phyloP scores from a whole-genome alignment of 2,797 vertebrate species.

The Hafferia zeledoni region DNA sequence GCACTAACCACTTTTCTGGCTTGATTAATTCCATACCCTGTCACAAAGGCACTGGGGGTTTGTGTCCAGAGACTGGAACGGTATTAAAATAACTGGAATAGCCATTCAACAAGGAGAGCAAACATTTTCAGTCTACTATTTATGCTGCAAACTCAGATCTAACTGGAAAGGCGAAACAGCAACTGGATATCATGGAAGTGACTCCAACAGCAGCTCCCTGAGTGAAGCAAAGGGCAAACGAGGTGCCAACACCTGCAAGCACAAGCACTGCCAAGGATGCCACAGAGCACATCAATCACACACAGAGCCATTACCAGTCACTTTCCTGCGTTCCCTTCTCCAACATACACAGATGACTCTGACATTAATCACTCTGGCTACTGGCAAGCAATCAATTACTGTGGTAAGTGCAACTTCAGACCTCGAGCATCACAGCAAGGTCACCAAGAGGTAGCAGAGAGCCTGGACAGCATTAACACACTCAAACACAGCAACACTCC shows the following conservation, averaged over 20 bases:
- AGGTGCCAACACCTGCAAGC: neutral
- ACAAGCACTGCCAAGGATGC: neutral
- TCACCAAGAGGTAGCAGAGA: constrained; percentile 30
- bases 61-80: neutral
- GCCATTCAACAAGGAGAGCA: neutral
- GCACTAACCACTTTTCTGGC: neutral
- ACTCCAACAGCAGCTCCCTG: neutral
- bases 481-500: neutral
- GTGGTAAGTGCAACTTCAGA: constrained; percentile 27
- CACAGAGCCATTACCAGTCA: neutral
- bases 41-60: neutral
- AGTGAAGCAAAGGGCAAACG: neutral
- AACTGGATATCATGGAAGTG: neutral
- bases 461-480: constrained; percentile 33
- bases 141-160: neutral
- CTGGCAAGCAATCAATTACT: constrained; percentile 32
- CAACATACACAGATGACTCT: neutral
- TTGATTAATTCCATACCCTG: neutral
- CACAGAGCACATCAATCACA: neutral
- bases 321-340: neutral
- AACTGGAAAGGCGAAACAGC: neutral
- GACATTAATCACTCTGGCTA: constrained; percentile 35
- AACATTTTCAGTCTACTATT: neutral
- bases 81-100: neutral
- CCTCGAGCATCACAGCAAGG: constrained; percentile 36